Percentiles rank a stretch among this genome's conserved stretches.
These are phyloP conservation scores for Salvelinus namaycush DNA, from an alignment of 2,113 vertebrate genomes.

Conservation along the genomic window DNA sequence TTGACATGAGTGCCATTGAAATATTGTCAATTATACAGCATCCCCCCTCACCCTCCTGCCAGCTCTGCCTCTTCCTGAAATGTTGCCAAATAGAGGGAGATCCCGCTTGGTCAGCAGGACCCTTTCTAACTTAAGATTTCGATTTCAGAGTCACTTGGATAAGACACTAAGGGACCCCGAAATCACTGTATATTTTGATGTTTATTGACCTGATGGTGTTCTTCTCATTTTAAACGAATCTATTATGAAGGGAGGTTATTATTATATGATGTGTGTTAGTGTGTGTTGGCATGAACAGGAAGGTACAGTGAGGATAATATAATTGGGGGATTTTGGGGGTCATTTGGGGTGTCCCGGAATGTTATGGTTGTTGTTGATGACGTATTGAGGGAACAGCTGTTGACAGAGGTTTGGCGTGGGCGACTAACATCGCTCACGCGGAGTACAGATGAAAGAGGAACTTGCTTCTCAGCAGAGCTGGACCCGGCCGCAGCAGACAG, in stretches of 20 bases:
- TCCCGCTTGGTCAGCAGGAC: conserved; percentile 10
- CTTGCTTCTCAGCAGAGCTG: conserved; percentile 29
- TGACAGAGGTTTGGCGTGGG: conserved; percentile 35
- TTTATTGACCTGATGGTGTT: conserved; percentile 31
- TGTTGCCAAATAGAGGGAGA: conserved; percentile 62
- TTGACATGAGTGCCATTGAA: conserved; percentile 43
- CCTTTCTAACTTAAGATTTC: conserved; percentile 29
- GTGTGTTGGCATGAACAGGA: conserved; percentile 6
- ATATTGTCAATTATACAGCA: conserved; percentile 17
- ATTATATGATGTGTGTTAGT: conserved; percentile 34
- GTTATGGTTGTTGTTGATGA: conserved; percentile 9
- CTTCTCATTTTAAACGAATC: conserved; percentile 19
- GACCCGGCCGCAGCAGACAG: conserved; percentile 44
- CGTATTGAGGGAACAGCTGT: conserved; percentile 40
- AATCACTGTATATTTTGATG: conserved; percentile 34
- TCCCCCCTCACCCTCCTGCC: conserved; percentile 20
- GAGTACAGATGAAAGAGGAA: conserved; percentile 58
- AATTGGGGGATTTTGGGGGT: not conserved
- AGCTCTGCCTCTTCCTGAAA: conserved; percentile 43
- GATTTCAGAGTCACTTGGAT: conserved; percentile 32
- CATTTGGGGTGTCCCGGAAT: not conserved
- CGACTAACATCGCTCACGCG: conserved; percentile 44
- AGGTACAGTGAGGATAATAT: conserved; percentile 1
- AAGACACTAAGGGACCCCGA: conserved; percentile 22
- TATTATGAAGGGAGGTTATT: conserved; percentile 30